Evolutionary conservation across 2,888 invertebrate species (phyloP).

Genomic region (Diarsia dahlii): DNA sequence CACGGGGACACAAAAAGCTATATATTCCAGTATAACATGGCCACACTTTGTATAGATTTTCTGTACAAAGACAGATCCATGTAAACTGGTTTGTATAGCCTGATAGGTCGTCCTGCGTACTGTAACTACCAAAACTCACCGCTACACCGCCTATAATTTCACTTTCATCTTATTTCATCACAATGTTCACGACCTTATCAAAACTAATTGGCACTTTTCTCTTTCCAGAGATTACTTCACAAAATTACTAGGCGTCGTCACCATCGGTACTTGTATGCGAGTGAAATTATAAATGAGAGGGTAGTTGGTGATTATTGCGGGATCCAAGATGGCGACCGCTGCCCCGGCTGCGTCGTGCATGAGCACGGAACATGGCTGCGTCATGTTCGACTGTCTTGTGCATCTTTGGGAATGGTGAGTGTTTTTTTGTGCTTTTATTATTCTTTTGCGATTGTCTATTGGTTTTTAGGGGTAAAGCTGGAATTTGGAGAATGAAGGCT

Average conservation of each 20-base stretch:
- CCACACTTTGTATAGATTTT: no score
- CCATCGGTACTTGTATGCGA: constrained; percentile 64
- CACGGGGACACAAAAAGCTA: no score
- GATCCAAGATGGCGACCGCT: constrained; percentile 80
- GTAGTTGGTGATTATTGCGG: constrained; percentile 40
- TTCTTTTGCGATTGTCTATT: background rate
- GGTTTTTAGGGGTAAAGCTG: no score
- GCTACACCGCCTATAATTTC: constrained; percentile 71
- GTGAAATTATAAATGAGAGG: constrained; percentile 74
- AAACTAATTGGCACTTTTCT: constrained; percentile 83
- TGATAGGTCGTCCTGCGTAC: background rate
- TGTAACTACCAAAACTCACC: constrained; percentile 22
- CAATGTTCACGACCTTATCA: constrained; percentile 70
- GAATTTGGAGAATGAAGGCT: no score
- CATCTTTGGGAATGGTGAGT: constrained; percentile 89
- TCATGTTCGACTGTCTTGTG: constrained; percentile 87
- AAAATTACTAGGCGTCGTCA: constrained; percentile 70
- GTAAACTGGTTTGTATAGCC: no score
- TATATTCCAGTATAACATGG: no score
- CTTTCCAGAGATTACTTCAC: constrained; percentile 80
- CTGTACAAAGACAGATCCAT: no score
- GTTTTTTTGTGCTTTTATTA: constrained; percentile 6
- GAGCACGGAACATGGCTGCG: constrained; percentile 87
- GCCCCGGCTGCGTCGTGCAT: constrained; percentile 85
- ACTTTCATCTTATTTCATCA: constrained; percentile 78